A percentile compares a stretch with the other conserved stretches of the same genome.
Conservation (phyloP, 2,113 vertebrate species). For the Tauraco erythrolophus region DNA sequence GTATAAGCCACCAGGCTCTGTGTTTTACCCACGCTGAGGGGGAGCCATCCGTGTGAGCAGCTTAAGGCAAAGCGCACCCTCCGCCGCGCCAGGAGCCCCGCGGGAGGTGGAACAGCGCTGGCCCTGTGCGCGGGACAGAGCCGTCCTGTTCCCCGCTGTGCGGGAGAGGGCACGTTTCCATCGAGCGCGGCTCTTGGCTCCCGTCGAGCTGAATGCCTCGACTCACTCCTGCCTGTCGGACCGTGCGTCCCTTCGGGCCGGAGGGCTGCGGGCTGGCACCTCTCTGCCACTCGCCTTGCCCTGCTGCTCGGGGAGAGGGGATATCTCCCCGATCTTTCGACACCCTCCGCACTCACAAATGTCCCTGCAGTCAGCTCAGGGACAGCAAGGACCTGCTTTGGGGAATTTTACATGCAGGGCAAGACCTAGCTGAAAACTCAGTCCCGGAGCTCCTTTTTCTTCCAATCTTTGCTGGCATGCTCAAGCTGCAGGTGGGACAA, state of each 20-base stretch:
- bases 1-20: accelerated
- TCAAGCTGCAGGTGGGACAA: conserved; percentile 31
- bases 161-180: background rate
- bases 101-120: background rate
- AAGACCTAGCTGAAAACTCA: background rate
- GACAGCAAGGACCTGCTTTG: background rate
- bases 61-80: accelerated
- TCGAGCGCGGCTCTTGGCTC: background rate
- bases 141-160: background rate
- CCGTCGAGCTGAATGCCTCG: background rate
- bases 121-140: background rate
- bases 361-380: background rate
- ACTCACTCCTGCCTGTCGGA: background rate
- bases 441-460: background rate
- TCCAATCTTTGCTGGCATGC: background rate
- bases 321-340: accelerated
- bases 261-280: background rate
- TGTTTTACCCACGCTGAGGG: background rate
- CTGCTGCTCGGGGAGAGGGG: background rate
- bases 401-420: background rate
- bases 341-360: background rate
- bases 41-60: background rate
- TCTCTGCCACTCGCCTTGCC: accelerated
- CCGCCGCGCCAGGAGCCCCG: accelerated
- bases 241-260: accelerated